phyloP scores from a whole-genome alignment of 2,888 invertebrate species.

The Sarcophaga subvicina region DNA sequence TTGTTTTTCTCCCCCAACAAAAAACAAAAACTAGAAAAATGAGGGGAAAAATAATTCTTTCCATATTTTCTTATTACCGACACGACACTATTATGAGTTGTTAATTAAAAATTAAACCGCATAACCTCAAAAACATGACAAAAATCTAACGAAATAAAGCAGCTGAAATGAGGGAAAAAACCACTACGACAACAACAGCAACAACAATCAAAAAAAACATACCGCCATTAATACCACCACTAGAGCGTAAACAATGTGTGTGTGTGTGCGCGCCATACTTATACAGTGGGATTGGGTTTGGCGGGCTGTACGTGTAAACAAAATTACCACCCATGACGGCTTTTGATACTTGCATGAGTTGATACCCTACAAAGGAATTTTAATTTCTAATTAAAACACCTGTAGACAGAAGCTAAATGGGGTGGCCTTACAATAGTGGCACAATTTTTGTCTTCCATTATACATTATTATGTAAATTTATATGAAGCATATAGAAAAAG shows the following conservation, averaged over 20 bases:
- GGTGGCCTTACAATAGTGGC: too few relatives aligned
- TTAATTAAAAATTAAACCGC: slow-evolving; percentile 67
- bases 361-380: slow-evolving; percentile 12
- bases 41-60: neutral
- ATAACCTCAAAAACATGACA: slow-evolving; percentile 62
- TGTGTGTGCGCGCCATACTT: neutral
- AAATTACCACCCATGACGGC: slow-evolving; percentile 21
- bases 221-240: slow-evolving; percentile 25
- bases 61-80: neutral
- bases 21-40: too few relatives aligned
- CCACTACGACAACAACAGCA: slow-evolving; percentile 9
- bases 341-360: slow-evolving; percentile 8
- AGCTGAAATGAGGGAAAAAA: neutral
- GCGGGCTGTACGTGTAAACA: neutral
- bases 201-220: slow-evolving; percentile 3
- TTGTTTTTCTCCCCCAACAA: neutral
- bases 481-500: too few relatives aligned
- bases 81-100: slow-evolving; percentile 39
- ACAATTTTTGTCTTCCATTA: too few relatives aligned
- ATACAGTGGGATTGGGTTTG: neutral
- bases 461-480: too few relatives aligned
- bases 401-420: neutral
- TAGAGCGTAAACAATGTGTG: neutral
- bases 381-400: slow-evolving; percentile 45
- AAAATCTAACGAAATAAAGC: slow-evolving; percentile 37